These are phyloP conservation scores for Leuctra nigra DNA, from an alignment of 2,888 invertebrate genomes.

Conservation along the genomic window DNA sequence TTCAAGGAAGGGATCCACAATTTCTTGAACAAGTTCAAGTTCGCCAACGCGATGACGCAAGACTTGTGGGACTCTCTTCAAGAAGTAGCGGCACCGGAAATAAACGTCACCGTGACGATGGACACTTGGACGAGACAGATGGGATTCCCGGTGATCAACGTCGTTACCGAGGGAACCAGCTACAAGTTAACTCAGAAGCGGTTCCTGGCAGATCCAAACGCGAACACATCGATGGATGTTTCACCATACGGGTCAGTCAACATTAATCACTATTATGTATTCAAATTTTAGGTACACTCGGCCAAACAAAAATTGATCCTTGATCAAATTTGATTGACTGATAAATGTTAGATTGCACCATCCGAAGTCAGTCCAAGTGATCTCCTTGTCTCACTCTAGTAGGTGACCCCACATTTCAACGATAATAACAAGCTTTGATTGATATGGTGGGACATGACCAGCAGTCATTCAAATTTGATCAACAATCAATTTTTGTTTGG, in stretches of 20 bases:
- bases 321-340: no score
- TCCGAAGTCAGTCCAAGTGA: no score
- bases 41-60: slow-evolving; percentile 69
- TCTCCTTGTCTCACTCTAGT: no score
- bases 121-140: slow-evolving; percentile 86
- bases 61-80: slow-evolving; percentile 67
- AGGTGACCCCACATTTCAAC: no score
- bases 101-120: slow-evolving; percentile 60
- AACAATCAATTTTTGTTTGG: no score
- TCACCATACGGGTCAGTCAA: slow-evolving; percentile 43
- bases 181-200: slow-evolving; percentile 64
- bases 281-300: no score
- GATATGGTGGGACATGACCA: no score
- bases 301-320: no score
- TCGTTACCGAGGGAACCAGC: slow-evolving; percentile 39
- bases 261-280: no score
- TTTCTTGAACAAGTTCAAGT: slow-evolving; percentile 64
- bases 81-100: slow-evolving; percentile 44
- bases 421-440: no score
- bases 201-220: slow-evolving; percentile 64
- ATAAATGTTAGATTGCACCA: no score
- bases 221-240: slow-evolving; percentile 41
- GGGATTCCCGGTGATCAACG: slow-evolving; percentile 75
- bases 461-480: no score
- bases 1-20: slow-evolving; percentile 67